A percentile compares a stretch with the other conserved stretches of the same genome.
phyloP scores from a whole-genome alignment of 2,797 vertebrate genomes.

The Typhlichthys eigenmanni region DNA sequence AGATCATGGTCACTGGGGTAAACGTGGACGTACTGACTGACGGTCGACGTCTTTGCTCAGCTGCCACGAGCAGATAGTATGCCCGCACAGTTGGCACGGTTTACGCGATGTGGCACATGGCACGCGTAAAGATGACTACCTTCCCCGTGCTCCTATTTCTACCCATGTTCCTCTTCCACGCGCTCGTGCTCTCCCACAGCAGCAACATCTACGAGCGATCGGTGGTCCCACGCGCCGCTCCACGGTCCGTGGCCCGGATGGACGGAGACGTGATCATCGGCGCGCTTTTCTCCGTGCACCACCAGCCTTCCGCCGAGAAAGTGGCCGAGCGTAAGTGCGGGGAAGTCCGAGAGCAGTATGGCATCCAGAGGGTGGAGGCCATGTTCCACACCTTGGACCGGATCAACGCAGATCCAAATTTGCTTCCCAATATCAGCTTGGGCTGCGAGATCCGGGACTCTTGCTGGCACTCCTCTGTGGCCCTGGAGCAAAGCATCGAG shows the following conservation, averaged over 20 bases:
- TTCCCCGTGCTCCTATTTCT: constrained; percentile 78
- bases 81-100: constrained; percentile 54
- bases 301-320: constrained; percentile 94
- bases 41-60: constrained; percentile 26
- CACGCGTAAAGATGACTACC: constrained; percentile 84
- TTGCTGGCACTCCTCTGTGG: constrained; percentile 98
- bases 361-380: constrained; percentile 97
- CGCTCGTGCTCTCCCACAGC: constrained; percentile 77
- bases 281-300: constrained; percentile 97
- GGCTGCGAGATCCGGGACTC: constrained; percentile 98
- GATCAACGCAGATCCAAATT: constrained; percentile 89
- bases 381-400: constrained; percentile 98
- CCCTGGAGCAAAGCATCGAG: constrained; percentile 98
- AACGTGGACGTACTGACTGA: constrained; percentile 55
- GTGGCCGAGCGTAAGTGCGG: constrained; percentile 97
- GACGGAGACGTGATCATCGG: constrained; percentile 98
- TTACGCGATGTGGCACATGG: constrained; percentile 75
- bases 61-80: constrained; percentile 63
- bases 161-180: constrained; percentile 73
- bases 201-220: constrained; percentile 74
- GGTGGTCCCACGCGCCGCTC: constrained; percentile 77
- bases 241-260: constrained; percentile 92
- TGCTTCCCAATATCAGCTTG: constrained; percentile 94
- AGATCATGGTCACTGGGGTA: constrained; percentile 60
- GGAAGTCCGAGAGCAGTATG: constrained; percentile 96